Base-by-base conservation (phyloP, 92 coral and sea anemone species). In the Epizoanthus illoricatus region DNA sequence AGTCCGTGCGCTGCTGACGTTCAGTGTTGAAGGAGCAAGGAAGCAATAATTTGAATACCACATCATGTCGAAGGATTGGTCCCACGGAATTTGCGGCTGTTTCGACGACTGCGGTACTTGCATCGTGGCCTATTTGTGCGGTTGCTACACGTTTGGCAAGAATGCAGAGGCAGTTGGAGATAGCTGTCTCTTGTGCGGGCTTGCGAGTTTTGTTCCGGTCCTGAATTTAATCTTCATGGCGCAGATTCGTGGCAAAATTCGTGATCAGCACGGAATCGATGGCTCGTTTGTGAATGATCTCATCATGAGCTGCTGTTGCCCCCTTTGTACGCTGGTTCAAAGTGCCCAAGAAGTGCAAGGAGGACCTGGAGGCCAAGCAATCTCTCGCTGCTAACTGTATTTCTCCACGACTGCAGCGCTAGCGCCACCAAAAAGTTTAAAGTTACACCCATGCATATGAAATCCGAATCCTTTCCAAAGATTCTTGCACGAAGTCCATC, bases 161-260 rank as follows among this genome's bases (percentile, higher is more conserved):
- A 90, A 91, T 84, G 99, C 99, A 23, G 99, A 96, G 84, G 99
- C 99, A 19, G 99, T 96, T 2, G 99, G 99, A 17, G 99, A 96
- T 52, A 90, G 90, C 79, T 96, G 99, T 63, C 3, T 93, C 60
- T 81, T 96, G 5, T 96, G 99, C 11, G 98, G 99, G 2, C 58
- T 91, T 80, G 94, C 97, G 45, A 73, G 88, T 33, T 81, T 88
- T 21, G 92, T 94, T 8, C 99, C 99, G 5, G 20, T 96, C 8
- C 75, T 94, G 1, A 90, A 96, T 82, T 21, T 96, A 12, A 80
- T 91, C 81, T 91, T 89, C 80, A 80, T 96, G 92, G 89, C 97
- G 20, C 88, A 90, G 70, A 91, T 93, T 74, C 98, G 99, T 18
- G 92, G 90, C 68, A 96, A 96, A 89, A 94, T 96, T 60, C 96